Base-by-base conservation (phyloP, 2,113 vertebrate genomes). In the Rana temporaria region DNA sequence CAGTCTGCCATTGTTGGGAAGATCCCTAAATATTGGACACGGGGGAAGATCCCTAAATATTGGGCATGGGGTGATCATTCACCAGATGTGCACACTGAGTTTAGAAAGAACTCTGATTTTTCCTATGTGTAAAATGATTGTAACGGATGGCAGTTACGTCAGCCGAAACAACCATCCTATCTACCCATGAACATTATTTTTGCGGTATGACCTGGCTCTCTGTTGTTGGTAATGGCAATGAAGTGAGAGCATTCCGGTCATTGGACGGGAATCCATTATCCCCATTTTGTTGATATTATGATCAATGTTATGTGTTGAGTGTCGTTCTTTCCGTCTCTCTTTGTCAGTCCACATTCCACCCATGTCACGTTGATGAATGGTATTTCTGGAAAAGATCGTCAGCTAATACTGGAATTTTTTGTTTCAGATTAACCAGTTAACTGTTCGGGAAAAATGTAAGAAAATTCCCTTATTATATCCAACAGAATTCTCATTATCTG, bases 351-450 rank as follows among this genome's bases (percentile, higher is more conserved):
- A 18, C 7, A 12, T 12, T 32, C 42, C 57, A 18, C 20, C 22
- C 57, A 2, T n/a, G 42, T 63, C 1, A 6, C 8, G 8, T 63
- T 48, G 17, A 11, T 59, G 11, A 17, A 20, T 30, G 8, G 3
- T n/a, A 22, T 72, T 4, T 20, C 18, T 18, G 22, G 70, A 6
- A 48, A 8, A 48, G 9, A 48, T 8, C 48, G 6, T 26, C 60
- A 34, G 12, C 24, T 30, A 67, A n/a, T 17, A 42, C 3, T 8
- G 8, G 26, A 48, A 48, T 67, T 20, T 67, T 30, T n/a, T 65
- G 12, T 78, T 65, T 26, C 75, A 78, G 75, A 65, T 78, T 64
- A 78, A 78, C 75, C 60, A 63, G 32, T 30, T 78, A 30, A 52
- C 20, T 1, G 62, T 78, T 7, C 42, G 22, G 34, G 75, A 78